A percentile compares a stretch with the other conserved stretches of the same genome.
phyloP scores from a whole-genome alignment of 53 echinoderm and acorn worm genomes.

The Pentamera pediparva region DNA sequence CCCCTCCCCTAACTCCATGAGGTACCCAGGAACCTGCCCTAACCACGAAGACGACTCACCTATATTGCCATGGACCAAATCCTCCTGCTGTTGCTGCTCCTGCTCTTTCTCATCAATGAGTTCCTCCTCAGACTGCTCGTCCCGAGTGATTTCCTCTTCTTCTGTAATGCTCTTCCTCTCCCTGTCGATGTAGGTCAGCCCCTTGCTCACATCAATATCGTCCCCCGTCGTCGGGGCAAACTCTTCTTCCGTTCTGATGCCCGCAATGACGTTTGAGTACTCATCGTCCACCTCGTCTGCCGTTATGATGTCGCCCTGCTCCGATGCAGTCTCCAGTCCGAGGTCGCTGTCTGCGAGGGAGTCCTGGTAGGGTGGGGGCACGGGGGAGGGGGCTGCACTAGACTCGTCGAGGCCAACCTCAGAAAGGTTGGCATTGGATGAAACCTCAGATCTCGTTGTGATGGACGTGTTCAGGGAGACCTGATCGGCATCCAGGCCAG shows the following conservation, averaged over 20 bases:
- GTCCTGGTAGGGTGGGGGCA: constrained; percentile 26
- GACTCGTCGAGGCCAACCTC: constrained; percentile 47
- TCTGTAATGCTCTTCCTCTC: constrained; percentile 32
- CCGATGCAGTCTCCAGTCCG: constrained; percentile 16
- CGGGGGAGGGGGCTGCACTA: constrained; percentile 18
- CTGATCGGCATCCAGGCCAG: constrained; percentile 75
- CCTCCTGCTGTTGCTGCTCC: too few relatives aligned
- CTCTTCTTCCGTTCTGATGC: constrained; percentile 76
- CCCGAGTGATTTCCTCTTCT: background rate
- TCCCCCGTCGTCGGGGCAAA: constrained; percentile 31
- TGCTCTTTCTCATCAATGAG: constrained; percentile 38
- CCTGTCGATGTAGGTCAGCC: constrained; percentile 41
- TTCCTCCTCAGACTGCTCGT: constrained; percentile 14
- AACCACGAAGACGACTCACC: too few relatives aligned
- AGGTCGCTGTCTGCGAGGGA: constrained; percentile 22
- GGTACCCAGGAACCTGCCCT: too few relatives aligned
- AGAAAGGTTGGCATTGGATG: constrained; percentile 33
- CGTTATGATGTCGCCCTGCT: constrained; percentile 60
- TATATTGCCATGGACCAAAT: too few relatives aligned
- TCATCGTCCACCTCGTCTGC: constrained; percentile 51
- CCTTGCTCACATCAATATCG: constrained; percentile 30
- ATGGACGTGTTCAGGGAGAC: constrained; percentile 6
- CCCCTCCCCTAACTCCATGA: too few relatives aligned
- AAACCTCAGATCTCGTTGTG: constrained; percentile 15
- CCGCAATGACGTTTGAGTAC: constrained; percentile 86